Evolutionary conservation across 1,140 invertebrate genomes (phyloP).

Genomic region (Drosophila varians): DNA sequence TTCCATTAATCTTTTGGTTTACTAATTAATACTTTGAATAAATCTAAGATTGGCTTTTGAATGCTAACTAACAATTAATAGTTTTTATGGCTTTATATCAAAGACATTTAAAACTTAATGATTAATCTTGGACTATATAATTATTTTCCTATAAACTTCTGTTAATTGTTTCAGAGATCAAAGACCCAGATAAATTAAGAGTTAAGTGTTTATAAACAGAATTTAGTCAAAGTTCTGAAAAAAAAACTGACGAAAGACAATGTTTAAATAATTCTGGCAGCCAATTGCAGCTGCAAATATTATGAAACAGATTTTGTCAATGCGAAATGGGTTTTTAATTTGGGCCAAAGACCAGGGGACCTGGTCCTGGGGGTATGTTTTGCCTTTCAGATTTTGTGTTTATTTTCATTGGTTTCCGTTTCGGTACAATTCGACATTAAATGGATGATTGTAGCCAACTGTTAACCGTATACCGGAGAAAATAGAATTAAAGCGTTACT

Average conservation of each 20-base stretch:
- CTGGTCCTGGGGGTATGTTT: conserved; percentile 20
- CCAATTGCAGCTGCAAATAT: conserved; percentile 21
- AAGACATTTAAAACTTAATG: conserved; percentile 10
- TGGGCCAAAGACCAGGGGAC: no score
- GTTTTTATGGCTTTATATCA: conserved; percentile 3
- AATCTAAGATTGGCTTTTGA: background rate
- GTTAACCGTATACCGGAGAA: conserved; percentile 70
- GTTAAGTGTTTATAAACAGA: background rate
- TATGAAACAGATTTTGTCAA: conserved; percentile 22
- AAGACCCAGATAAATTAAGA: conserved; percentile 4
- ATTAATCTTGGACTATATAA: background rate
- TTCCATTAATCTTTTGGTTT: background rate
- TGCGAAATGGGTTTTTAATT: background rate
- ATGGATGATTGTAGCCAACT: conserved; percentile 74
- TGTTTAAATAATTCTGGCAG: background rate
- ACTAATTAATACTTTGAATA: background rate
- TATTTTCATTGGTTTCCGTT: conserved; percentile 57
- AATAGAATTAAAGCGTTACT: conserved; percentile 71
- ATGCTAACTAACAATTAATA: background rate
- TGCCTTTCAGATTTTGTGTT: conserved; percentile 39
- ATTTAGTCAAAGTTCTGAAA: conserved; percentile 1
- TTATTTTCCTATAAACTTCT: background rate
- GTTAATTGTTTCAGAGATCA: conserved; percentile 16
- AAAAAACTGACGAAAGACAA: conserved; percentile 4
- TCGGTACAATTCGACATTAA: conserved; percentile 46